A percentile compares a stretch with the other conserved stretches of the same genome.
Conservation (phyloP, 2,113 vertebrate species). For the Parus major region DNA sequence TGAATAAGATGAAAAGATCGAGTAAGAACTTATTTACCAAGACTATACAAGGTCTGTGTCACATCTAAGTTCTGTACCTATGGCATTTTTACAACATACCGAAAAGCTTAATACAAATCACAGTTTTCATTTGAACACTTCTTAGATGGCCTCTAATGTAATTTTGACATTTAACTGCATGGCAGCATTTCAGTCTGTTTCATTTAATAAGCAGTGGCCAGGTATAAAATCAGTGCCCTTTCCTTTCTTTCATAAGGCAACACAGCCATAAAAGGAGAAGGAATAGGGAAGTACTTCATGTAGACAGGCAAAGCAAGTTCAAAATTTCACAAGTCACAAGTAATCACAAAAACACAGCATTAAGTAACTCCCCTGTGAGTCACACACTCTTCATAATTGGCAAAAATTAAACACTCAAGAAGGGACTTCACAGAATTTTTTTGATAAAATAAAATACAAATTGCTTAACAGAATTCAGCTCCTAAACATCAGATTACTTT, state of each 20-base stretch:
- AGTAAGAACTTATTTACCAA: not conserved
- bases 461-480: not conserved
- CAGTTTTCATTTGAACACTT: not conserved
- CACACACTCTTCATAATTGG: not conserved
- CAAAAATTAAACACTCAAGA: not conserved
- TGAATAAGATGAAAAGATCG: not conserved
- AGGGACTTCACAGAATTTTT: not conserved
- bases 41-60: not conserved
- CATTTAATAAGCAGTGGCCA: not conserved
- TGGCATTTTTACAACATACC: not conserved
- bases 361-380: conserved; percentile 35
- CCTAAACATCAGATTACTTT: not conserved
- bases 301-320: conserved; percentile 35
- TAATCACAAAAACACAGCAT: not conserved
- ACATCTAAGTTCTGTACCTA: not conserved
- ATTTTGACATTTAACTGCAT: not conserved
- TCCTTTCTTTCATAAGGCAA: not conserved
- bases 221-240: not conserved
- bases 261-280: not conserved
- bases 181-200: not conserved
- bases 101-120: not conserved
- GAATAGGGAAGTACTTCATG: not conserved
- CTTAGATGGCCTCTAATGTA: not conserved
- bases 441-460: not conserved
- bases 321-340: conserved; percentile 22